Percentiles rank a stretch among this genome's conserved stretches.
These are phyloP conservation scores for Eudemis profundana DNA, from an alignment of 2,888 invertebrate genomes.

Conservation along the genomic window DNA sequence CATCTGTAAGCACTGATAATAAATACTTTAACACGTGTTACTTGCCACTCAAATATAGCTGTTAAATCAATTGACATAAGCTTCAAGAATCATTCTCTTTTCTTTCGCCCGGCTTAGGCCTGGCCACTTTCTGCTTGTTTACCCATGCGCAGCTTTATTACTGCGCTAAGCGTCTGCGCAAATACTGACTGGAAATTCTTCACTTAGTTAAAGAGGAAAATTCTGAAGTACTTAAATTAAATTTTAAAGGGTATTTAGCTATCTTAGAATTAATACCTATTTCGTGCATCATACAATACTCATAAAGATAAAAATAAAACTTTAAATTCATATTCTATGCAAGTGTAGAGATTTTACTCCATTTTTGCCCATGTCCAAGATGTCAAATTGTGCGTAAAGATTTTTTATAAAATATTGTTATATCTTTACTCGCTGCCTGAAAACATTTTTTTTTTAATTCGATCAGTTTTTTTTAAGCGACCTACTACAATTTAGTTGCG, in stretches of 20 bases:
- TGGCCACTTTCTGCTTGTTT: constrained; percentile 28
- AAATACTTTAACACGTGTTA: neutral
- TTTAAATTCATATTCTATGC: no score
- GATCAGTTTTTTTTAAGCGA: neutral
- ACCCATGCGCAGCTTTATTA: constrained; percentile 32
- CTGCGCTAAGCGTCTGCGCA: constrained; percentile 34
- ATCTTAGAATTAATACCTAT: no score
- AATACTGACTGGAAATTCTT: constrained; percentile 30
- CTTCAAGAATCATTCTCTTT: neutral
- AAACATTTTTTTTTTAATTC: neutral
- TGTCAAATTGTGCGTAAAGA: no score
- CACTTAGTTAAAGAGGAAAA: constrained; percentile 24
- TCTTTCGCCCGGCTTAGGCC: constrained; percentile 1
- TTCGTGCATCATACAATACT: no score
- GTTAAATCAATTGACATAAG: constrained; percentile 1
- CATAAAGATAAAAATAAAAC: no score
- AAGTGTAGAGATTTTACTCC: no score
- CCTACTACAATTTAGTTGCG: neutral
- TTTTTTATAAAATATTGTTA: no score
- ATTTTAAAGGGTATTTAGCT: neutral
- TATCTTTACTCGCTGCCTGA: no score
- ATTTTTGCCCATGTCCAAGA: no score
- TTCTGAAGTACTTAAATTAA: neutral
- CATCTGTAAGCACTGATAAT: constrained; percentile 1
- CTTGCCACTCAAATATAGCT: neutral